These are phyloP conservation scores for Butorides virescens DNA, from an alignment of 2,113 vertebrate species.

Conservation along the genomic window DNA sequence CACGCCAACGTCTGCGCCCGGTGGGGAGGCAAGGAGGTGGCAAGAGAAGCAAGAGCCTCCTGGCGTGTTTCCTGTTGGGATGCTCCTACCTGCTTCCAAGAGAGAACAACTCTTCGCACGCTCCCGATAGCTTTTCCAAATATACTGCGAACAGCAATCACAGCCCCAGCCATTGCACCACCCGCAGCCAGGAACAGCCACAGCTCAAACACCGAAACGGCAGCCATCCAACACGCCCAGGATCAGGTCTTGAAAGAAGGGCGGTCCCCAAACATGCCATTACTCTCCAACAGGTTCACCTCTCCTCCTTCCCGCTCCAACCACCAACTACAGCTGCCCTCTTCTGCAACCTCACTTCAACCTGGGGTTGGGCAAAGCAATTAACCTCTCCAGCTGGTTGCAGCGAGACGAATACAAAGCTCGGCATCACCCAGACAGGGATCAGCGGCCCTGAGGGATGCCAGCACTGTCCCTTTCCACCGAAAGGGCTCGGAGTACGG, in stretches of 20 bases:
- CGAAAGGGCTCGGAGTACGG: rapidly evolving
- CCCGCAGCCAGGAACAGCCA: neutral
- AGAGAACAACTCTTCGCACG: neutral
- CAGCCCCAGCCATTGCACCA: neutral
- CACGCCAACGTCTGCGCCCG: rapidly evolving
- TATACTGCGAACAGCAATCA: neutral
- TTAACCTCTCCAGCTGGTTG: neutral
- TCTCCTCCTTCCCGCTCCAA: neutral
- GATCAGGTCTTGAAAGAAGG: neutral
- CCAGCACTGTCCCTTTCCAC: neutral
- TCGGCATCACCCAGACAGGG: neutral
- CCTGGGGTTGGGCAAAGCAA: neutral
- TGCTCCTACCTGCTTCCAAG: neutral
- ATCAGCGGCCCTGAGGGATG: neutral
- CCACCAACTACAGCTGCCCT: neutral
- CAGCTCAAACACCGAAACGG: neutral
- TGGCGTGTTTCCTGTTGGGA: neutral
- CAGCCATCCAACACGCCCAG: neutral
- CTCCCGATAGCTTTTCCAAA: neutral
- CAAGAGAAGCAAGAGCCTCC: neutral
- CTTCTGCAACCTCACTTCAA: neutral
- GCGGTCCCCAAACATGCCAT: neutral
- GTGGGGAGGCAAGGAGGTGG: neutral
- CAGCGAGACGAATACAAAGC: neutral
- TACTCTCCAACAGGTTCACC: neutral